Base-by-base conservation (phyloP, 1,140 invertebrate species). In the Adelges cooleyi region DNA sequence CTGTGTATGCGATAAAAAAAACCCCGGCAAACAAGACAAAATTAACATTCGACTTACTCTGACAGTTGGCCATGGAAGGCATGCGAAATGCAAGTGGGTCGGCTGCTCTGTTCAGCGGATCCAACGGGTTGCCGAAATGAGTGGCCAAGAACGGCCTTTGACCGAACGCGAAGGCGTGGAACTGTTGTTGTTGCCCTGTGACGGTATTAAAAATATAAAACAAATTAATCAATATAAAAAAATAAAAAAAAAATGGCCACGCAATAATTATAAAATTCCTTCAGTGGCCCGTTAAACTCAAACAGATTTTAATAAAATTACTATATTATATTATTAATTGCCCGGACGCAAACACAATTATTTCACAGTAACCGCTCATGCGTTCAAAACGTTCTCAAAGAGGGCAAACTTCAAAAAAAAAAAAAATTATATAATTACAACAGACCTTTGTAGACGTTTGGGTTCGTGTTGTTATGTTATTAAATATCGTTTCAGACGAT, bases 171-270 rank as follows among this genome's bases (percentile, higher is more conserved):
- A 91, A 90, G 29, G 80, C 79, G 76, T 90, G 87, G 76, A 90
- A 91, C 79, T 91, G 88, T 77, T 92, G 89, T 77, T 92, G 89
- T 77, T 90, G 87, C 79, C 88, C 88, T 90, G 87, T 77, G 84
- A 33, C 5, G 29, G 11, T 11, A 33, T 33, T 11, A 33, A 6
- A 33, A 33, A 11, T n/a, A n/a, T n/a, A n/a, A n/a, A n/a, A n/a
- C n/a, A n/a, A n/a, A n/a, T n/a, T n/a, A n/a, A n/a, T n/a, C n/a
- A n/a, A n/a, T n/a, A n/a, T n/a, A n/a, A n/a, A n/a, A n/a, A n/a
- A n/a, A n/a, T n/a, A n/a, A n/a, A n/a, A n/a, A n/a, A n/a, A n/a
- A n/a, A n/a, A n/a, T n/a, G n/a, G n/a, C n/a, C n/a, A n/a, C n/a
- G n/a, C n/a, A n/a, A n/a, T n/a, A n/a, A n/a, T n/a, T n/a, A n/a